Percentiles rank a stretch among this genome's conserved stretches.
Conservation (phyloP, 2,797 vertebrate species). For the Melanotaenia nigrans region DNA sequence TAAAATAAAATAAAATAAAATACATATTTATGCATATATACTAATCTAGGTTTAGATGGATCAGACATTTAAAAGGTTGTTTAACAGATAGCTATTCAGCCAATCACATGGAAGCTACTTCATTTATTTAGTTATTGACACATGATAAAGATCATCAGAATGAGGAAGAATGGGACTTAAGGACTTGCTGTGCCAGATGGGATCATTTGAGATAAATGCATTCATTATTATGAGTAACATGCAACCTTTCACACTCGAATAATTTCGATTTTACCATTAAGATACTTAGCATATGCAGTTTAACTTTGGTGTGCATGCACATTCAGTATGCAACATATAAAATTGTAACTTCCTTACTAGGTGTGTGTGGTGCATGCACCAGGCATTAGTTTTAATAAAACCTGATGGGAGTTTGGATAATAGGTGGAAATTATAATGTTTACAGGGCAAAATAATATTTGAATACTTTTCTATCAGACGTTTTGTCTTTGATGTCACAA, state of each 20-base stretch:
- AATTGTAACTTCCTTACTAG: not conserved
- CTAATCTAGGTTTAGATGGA: no score
- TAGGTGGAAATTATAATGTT: not conserved
- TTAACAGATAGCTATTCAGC: no score
- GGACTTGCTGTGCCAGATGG: no score
- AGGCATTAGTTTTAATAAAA: constrained; percentile 6
- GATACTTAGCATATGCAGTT: not conserved
- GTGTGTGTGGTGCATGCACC: constrained; percentile 1
- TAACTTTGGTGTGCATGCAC: not conserved
- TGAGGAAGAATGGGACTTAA: no score
- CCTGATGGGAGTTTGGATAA: constrained; percentile 5
- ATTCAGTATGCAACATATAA: not conserved
- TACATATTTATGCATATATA: no score
- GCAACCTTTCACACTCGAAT: no score
- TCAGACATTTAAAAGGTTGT: no score
- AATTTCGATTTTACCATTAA: no score
- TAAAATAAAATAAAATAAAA: no score
- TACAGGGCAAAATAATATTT: not conserved
- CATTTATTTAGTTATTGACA: no score
- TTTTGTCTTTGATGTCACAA: not conserved
- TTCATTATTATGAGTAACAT: not conserved
- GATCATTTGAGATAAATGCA: not conserved
- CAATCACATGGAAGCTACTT: no score
- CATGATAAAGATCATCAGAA: no score
- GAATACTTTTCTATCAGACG: constrained; percentile 23